These are phyloP conservation scores for Dendrolimus kikuchii DNA, from an alignment of 1,140 invertebrate genomes.

Conservation along the genomic window DNA sequence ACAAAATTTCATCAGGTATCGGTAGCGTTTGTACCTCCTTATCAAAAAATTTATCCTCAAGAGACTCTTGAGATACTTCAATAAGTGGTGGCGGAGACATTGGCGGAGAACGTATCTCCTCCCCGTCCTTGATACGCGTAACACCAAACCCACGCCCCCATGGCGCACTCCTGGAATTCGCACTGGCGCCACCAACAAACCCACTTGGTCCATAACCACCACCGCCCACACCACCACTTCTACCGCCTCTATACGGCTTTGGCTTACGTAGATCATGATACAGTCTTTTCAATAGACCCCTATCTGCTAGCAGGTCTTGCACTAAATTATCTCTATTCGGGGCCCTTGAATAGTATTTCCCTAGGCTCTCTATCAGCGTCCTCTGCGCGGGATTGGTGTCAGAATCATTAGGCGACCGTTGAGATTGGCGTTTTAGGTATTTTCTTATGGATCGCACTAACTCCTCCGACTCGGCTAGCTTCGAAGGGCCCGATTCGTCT, in stretches of 20 bases:
- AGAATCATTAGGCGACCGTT: conserved; percentile 30
- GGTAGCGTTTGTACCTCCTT: conserved; percentile 76
- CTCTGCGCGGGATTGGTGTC: conserved; percentile 75
- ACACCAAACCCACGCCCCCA: conserved; percentile 46
- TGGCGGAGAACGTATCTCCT: conserved; percentile 52
- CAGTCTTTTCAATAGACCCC: conserved; percentile 79
- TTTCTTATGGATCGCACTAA: conserved; percentile 77
- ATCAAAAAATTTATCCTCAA: conserved; percentile 67
- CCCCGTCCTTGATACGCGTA: conserved; percentile 46
- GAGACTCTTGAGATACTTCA: conserved; percentile 76
- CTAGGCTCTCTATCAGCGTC: conserved; percentile 76
- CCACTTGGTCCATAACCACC: conserved; percentile 31
- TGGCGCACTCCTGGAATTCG: conserved; percentile 43
- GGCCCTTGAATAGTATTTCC: conserved; percentile 78
- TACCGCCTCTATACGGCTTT: conserved; percentile 75
- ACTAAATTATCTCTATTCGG: conserved; percentile 78
- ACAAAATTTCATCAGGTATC: conserved; percentile 71
- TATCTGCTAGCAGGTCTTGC: conserved; percentile 79
- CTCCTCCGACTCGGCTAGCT: conserved; percentile 74
- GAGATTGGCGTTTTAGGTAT: conserved; percentile 67
- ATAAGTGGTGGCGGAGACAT: conserved; percentile 78
- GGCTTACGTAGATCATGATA: conserved; percentile 82
- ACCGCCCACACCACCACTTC: conserved; percentile 40
- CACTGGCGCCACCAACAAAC: conserved; percentile 25
- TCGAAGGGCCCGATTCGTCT: conserved; percentile 25